Conservation (phyloP, 2,888 invertebrate species). For the Drosophila melanocephala region DNA sequence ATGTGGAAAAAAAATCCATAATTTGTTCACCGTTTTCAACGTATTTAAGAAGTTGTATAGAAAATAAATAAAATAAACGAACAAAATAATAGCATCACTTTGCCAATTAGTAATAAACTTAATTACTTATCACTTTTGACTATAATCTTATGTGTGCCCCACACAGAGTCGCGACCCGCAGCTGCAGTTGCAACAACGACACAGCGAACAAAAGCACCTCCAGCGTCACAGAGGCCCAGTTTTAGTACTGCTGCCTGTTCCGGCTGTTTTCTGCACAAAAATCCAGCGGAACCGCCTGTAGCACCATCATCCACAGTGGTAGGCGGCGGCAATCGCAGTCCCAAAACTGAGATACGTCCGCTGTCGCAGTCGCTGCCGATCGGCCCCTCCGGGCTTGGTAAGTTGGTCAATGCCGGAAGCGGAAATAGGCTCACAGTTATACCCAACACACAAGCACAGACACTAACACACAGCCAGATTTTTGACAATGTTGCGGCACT, state of each 20-base stretch:
- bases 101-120: background rate
- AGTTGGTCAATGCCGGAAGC: conserved; percentile 16
- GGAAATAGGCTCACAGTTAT: conserved; percentile 4
- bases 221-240: conserved; percentile 50
- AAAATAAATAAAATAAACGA: too few species aligned
- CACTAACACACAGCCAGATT: conserved; percentile 2
- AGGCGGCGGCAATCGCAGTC: background rate
- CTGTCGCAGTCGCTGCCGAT: conserved; percentile 55
- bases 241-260: conserved; percentile 75
- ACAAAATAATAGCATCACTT: background rate
- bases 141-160: background rate
- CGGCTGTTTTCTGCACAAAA: conserved; percentile 73
- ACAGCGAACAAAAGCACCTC: conserved; percentile 42
- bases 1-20: background rate
- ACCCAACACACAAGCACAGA: conserved; percentile 17
- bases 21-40: background rate
- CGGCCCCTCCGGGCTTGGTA: conserved; percentile 24
- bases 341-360: conserved; percentile 70
- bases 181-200: conserved; percentile 23
- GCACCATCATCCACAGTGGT: background rate
- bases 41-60: background rate
- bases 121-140: background rate
- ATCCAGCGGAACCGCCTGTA: conserved; percentile 6
- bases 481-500: conserved; percentile 9
- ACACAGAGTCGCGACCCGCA: conserved; percentile 35